Evolutionary conservation across 2,888 invertebrate genomes (phyloP), one percentile per base, ranked within the genome.

Genomic region (Pammene aurita): DNA sequence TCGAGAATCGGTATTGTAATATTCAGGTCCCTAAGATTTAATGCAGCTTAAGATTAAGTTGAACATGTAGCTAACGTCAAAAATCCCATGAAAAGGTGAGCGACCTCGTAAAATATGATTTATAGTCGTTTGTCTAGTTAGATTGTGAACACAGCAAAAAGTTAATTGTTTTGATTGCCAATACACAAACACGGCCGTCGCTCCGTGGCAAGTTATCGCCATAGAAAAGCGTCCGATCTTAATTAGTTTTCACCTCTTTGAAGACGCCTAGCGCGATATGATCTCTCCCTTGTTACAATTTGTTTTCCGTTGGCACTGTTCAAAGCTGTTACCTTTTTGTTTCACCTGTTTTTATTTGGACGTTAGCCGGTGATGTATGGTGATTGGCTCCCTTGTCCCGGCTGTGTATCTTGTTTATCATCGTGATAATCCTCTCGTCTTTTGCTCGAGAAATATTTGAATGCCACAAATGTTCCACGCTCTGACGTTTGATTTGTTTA

Each of bases 171-270:
- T 92, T 89, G 90, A 90, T 89, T 87, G 90, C 88, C 86, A 88
- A 88, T 89, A 89, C 86, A 89, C 85, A 88, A 87, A 89, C 86
- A 87, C 84, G 86, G 84, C 86, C 84, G 85, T 85, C 87, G 83
- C 88, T 87, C 88, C 83, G 83, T 75, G 77, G 82, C 84, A 82
- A 90, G 86, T 90, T 92, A 92, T 92, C 92, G 89, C 85, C 84
- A 81, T 87, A 89, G 92, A 89, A 91, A 91, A 92, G 87, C 89
- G 83, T 82, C 86, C 87, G 91, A 92, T 92, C 92, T 92, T 92
- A 92, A 92, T 92, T 92, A 92, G 90, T 91, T 92, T 90, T 92
- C 90, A 90, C 89, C 86, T 90, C 87, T 90, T 88, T 87, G 84
- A 90, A 89, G 90, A 88, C 89, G 90, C 88, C 91, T 92, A 87